A percentile compares a stretch with the other conserved stretches of the same genome.
Evolutionary conservation across 2,797 vertebrate genomes (phyloP).

Genomic region (Heterohyrax brucei): DNA sequence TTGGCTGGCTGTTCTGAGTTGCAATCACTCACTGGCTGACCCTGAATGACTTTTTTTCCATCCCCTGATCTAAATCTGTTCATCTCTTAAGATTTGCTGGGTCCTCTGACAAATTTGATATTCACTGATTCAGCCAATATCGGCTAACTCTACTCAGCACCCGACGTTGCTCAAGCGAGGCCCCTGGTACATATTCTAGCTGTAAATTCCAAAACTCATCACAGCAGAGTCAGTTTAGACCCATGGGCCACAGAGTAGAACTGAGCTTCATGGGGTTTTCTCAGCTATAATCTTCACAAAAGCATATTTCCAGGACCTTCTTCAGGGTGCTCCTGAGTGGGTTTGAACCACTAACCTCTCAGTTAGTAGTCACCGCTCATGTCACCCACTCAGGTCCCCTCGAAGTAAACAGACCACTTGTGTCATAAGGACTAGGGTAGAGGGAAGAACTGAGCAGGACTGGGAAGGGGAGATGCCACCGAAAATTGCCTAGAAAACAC

Average conservation of each 20-base stretch:
- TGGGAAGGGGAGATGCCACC: background rate
- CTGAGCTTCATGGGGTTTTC: background rate
- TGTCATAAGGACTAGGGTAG: background rate
- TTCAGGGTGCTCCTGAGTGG: background rate
- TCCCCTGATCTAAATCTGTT: conserved; percentile 35
- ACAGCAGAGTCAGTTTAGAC: background rate
- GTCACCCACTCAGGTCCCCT: background rate
- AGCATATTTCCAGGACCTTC: too few relatives aligned
- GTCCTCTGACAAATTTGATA: background rate
- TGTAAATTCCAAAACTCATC: background rate
- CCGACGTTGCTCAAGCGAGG: background rate
- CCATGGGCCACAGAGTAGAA: background rate
- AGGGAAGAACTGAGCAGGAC: background rate
- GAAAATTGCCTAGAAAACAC: background rate
- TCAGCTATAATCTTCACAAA: too few relatives aligned
- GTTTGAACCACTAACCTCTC: background rate
- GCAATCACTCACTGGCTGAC: background rate
- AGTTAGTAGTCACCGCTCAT: too few relatives aligned
- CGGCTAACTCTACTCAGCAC: background rate
- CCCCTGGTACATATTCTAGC: background rate
- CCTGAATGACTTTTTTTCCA: background rate
- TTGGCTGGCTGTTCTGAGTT: background rate
- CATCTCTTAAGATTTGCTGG: background rate
- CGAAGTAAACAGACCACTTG: background rate
- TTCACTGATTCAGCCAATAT: background rate